phyloP scores from a whole-genome alignment of 2,888 invertebrate genomes.

The Parthenolecanium corni region DNA sequence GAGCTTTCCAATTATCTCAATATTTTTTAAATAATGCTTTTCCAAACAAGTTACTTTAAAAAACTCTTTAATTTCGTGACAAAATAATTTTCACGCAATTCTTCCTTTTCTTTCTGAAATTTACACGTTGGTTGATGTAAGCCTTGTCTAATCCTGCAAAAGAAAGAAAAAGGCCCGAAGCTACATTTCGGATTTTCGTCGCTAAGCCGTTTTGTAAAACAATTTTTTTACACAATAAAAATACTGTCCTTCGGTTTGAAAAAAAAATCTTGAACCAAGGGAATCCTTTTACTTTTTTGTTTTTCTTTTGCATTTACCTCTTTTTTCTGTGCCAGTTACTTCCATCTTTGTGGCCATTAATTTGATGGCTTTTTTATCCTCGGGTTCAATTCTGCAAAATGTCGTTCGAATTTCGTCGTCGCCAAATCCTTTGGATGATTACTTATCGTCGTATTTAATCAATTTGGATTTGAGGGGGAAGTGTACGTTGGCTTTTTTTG shows the following conservation, averaged over 20 bases:
- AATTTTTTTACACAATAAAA: neutral
- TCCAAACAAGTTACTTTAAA: too few relatives aligned
- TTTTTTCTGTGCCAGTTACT: too few relatives aligned
- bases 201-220: constrained; percentile 14
- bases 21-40: too few relatives aligned
- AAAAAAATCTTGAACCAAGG: neutral
- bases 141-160: neutral
- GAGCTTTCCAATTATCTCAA: too few relatives aligned
- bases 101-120: too few relatives aligned
- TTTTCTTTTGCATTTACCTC: too few relatives aligned
- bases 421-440: neutral
- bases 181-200: constrained; percentile 12
- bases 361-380: constrained; percentile 12
- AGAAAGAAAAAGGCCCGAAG: neutral
- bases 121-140: too few relatives aligned
- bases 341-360: neutral
- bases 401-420: neutral
- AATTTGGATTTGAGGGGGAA: neutral
- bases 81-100: too few relatives aligned
- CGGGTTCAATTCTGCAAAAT: neutral
- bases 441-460: neutral
- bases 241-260: constrained; percentile 4
- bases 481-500: too few relatives aligned
- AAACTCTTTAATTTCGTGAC: too few relatives aligned
- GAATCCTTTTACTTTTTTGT: constrained; percentile 16